Evolutionary conservation across 1,140 invertebrate genomes (phyloP), one percentile per base, ranked within the genome.

Genomic region (Bombus superbus): DNA sequence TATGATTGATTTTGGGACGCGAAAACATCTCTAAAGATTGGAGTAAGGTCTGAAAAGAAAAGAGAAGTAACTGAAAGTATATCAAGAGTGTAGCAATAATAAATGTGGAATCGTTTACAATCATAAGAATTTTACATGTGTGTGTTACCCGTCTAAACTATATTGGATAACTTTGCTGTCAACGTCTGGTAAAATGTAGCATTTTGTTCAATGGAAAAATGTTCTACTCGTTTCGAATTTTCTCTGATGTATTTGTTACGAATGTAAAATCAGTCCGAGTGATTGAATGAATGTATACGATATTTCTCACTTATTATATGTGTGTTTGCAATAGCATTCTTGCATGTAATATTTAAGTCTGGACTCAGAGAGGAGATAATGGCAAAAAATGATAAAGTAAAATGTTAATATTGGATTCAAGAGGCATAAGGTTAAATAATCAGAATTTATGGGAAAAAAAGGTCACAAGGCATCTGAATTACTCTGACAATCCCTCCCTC

Each of bases 311-410:
- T 47, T 72, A 76, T 84, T 76, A 68, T 66, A 81, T 78, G 87
- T 85, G 72, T 76, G 80, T 83, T 77, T 76, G 78, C 59, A 87
- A 53, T 90, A 91, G 78, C 86, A 91, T 89, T 93, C 81, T 92
- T 94, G 94, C 94, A 94, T 94, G 92, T 91, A 92, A 91, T 90
- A 88, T 92, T 90, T 88, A 88, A 93, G 90, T 94, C 91, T 94
- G 94, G 94, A 95, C 93, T 93, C 94, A 94, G 94, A 95, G 94
- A 95, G 94, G 94, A 93, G 90, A 80, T 81, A 38, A 66, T 13
- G 35, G 13, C 35, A 18, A 42, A 77, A 77, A 57, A 68, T 75
- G n/a, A 75, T 28, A 66, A 86, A 83, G 32, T 66, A 53, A 81
- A 83, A 66, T 53, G 35, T 64, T 44, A 77, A 81, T 82, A 76